Evolutionary conservation across 2,797 vertebrate species (phyloP).

Genomic region (Distichodus sexfasciatus): DNA sequence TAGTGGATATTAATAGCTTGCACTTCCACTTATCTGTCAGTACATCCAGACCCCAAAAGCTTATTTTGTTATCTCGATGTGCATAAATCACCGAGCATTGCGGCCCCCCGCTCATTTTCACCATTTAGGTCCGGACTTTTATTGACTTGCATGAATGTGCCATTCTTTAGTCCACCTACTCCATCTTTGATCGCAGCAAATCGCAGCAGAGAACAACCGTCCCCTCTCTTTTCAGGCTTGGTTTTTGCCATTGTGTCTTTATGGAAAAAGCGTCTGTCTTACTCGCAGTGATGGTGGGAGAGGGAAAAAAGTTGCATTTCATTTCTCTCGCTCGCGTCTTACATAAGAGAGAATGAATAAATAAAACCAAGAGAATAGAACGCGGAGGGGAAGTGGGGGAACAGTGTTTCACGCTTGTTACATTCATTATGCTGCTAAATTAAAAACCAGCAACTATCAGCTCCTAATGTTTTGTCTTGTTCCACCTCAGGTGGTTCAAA

Average conservation of each 20-base stretch:
- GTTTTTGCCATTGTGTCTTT: neutral
- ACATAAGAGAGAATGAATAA: constrained; percentile 25
- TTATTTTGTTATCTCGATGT: neutral
- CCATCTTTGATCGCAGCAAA: neutral
- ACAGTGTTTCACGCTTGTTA: constrained; percentile 50
- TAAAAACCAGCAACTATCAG: constrained; percentile 64
- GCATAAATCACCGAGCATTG: neutral
- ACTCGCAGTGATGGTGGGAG: neutral
- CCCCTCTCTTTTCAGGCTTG: neutral
- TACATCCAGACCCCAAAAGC: neutral
- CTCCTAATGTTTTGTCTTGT: constrained; percentile 67
- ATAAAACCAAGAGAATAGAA: constrained; percentile 34
- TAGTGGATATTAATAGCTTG: constrained; percentile 45
- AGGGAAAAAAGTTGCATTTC: neutral
- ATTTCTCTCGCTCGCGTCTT: constrained; percentile 10
- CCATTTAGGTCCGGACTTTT: neutral
- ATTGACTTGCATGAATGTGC: neutral
- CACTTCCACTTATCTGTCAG: neutral
- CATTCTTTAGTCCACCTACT: neutral
- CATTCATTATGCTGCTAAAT: constrained; percentile 73
- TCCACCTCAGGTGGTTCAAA: constrained; percentile 68
- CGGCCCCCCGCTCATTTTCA: neutral
- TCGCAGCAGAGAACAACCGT: neutral
- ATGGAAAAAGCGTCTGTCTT: constrained; percentile 6
- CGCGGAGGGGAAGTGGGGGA: constrained; percentile 37